Evolutionary conservation across 2,113 vertebrate species (phyloP).

Genomic region (Lanius ludovicianus): DNA sequence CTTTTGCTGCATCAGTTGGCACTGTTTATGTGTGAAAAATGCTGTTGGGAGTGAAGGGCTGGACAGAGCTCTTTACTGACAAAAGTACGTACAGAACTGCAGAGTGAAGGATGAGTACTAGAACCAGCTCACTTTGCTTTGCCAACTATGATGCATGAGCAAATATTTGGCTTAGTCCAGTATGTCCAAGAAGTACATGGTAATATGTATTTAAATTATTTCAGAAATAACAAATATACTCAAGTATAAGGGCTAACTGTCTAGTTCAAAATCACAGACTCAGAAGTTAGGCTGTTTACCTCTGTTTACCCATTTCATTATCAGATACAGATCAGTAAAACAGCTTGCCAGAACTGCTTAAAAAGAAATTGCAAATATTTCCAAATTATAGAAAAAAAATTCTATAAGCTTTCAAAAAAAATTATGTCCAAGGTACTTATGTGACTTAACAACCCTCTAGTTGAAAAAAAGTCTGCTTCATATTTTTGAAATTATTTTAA

Average conservation of each 20-base stretch:
- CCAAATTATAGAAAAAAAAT: background rate
- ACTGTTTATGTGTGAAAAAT: background rate
- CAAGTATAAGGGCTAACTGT: background rate
- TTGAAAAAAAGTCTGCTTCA: background rate
- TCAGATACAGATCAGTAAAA: background rate
- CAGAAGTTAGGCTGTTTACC: background rate
- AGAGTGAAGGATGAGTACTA: background rate
- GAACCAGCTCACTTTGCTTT: background rate
- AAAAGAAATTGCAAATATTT: background rate
- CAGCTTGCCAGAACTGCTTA: background rate
- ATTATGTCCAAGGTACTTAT: background rate
- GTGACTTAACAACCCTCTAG: background rate
- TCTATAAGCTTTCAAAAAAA: background rate
- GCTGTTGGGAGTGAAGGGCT: background rate
- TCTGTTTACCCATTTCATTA: background rate
- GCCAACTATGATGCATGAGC: background rate
- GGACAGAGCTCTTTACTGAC: background rate
- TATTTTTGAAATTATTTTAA: background rate
- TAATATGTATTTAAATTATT: background rate
- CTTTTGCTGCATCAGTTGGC: background rate
- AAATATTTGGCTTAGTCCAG: background rate
- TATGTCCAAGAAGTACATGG: background rate
- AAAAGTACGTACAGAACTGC: background rate
- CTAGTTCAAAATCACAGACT: background rate
- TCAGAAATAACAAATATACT: background rate